Conservation (phyloP, 2,888 invertebrate genomes). For the Cephus pygmeus region DNA sequence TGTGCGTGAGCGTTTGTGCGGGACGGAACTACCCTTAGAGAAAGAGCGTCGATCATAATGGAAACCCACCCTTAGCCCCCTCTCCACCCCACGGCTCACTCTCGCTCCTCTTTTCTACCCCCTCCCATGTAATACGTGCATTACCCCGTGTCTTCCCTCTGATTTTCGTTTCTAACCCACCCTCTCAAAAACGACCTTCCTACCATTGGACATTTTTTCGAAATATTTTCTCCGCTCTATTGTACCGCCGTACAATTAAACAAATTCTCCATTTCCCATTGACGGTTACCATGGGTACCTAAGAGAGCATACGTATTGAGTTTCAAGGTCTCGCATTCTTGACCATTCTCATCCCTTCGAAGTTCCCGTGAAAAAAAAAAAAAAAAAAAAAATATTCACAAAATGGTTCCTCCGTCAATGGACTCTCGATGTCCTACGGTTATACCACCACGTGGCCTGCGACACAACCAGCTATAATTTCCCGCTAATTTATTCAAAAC, state of each 20-base stretch:
- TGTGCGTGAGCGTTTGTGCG: slow-evolving; percentile 12
- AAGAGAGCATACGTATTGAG: background rate
- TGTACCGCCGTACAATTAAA: slow-evolving; percentile 49
- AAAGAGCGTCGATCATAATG: slow-evolving; percentile 54
- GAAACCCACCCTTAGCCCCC: slow-evolving; percentile 41
- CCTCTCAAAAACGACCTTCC: slow-evolving; percentile 29
- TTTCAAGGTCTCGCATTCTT: background rate
- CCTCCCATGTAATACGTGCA: background rate
- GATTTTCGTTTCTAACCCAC: background rate
- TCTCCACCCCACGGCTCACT: background rate
- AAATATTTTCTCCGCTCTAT: slow-evolving; percentile 46
- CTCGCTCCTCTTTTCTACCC: slow-evolving; percentile 8
- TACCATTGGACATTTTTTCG: slow-evolving; percentile 55
- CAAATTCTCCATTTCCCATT: slow-evolving; percentile 46
- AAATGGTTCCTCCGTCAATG: background rate
- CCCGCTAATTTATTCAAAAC: background rate
- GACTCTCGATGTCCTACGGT: background rate
- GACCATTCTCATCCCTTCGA: background rate
- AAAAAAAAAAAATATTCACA: background rate
- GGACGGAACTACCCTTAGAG: slow-evolving; percentile 29
- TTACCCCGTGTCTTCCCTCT: background rate
- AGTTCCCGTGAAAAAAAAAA: background rate
- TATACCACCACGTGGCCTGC: background rate
- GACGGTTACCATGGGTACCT: slow-evolving; percentile 36
- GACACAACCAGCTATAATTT: background rate